phyloP scores from a whole-genome alignment of 2,888 invertebrate genomes.

The Phaedon cochleariae region DNA sequence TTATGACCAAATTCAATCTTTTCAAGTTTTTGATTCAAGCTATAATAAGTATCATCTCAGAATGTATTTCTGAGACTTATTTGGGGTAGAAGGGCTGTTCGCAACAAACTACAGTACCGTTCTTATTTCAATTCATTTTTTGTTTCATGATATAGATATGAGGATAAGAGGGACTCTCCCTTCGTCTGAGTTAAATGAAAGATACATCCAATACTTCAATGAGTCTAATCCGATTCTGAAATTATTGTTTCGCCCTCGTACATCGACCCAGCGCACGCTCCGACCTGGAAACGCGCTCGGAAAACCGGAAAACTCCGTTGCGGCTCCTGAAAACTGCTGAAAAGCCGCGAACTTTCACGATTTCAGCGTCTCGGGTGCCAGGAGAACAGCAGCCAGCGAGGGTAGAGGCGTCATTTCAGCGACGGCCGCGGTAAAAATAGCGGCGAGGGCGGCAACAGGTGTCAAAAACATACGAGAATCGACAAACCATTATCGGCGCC shows the following conservation, averaged over 20 bases:
- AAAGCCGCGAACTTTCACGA: constrained; percentile 40
- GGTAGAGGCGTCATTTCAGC: constrained; percentile 25
- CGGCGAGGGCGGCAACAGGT: constrained; percentile 14
- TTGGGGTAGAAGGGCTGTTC: no score
- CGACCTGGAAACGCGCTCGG: not conserved
- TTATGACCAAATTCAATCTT: no score
- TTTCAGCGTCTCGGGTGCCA: constrained; percentile 33
- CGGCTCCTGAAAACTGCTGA: constrained; percentile 24
- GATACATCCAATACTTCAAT: no score
- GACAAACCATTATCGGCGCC: not conserved
- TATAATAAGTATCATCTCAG: no score
- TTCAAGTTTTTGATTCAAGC: no score
- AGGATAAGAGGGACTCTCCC: no score
- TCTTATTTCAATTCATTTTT: no score
- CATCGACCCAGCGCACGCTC: not conserved
- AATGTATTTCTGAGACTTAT: no score
- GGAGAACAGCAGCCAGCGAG: constrained; percentile 29
- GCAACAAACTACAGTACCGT: no score
- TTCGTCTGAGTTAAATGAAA: no score
- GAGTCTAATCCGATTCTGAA: no score
- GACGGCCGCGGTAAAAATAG: constrained; percentile 18
- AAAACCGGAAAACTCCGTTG: constrained; percentile 5
- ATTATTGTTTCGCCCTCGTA: not conserved
- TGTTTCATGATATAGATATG: no score
- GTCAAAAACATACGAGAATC: not conserved